phyloP scores from a whole-genome alignment of 2,888 invertebrate species.

The Pinctada fucata region DNA sequence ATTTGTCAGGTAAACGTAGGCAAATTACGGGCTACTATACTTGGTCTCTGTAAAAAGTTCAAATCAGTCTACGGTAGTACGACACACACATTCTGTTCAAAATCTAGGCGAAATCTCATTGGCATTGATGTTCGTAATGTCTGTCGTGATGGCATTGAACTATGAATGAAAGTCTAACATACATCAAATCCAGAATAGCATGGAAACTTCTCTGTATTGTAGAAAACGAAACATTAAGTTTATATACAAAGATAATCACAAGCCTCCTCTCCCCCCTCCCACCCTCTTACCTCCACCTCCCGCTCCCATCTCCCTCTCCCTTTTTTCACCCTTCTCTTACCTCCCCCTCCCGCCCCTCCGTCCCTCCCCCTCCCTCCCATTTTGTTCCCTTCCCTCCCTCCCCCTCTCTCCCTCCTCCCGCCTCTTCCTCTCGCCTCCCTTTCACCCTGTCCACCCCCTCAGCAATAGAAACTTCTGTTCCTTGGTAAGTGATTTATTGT shows the following conservation, averaged over 20 bases:
- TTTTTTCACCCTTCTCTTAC: no score
- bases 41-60: slow-evolving; percentile 20
- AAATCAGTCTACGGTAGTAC: background rate
- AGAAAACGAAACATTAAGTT: slow-evolving; percentile 24
- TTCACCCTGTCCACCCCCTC: no score
- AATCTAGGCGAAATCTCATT: slow-evolving; percentile 33
- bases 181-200: slow-evolving; percentile 26
- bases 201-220: slow-evolving; percentile 35
- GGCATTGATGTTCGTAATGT: slow-evolving; percentile 36
- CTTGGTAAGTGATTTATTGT: slow-evolving; percentile 27
- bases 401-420: no score
- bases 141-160: slow-evolving; percentile 32
- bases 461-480: slow-evolving; percentile 34
- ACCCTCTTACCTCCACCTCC: no score
- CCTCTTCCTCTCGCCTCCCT: no score
- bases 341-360: no score
- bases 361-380: no score
- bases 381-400: no score
- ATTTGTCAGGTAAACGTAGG: no score
- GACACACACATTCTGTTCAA: slow-evolving; percentile 31
- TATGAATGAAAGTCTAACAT: slow-evolving; percentile 25
- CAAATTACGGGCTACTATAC: background rate
- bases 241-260: slow-evolving; percentile 31
- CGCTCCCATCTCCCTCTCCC: no score
- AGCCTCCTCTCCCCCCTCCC: slow-evolving; percentile 7